Evolutionary conservation across 2,797 vertebrate genomes (phyloP).

Genomic region (Telmatherina bonti): DNA sequence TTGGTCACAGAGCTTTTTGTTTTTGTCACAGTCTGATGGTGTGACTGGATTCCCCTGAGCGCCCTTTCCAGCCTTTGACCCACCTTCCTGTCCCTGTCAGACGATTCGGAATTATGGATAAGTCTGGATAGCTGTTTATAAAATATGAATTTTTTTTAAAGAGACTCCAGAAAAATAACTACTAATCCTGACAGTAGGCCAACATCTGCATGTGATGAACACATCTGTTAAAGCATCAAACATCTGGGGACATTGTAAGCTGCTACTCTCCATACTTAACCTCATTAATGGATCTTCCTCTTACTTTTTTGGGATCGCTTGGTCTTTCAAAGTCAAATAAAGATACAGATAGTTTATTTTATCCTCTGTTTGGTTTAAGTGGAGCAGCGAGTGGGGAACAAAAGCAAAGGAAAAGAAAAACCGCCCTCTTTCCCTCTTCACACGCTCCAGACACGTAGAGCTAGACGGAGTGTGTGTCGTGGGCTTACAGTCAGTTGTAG

Average conservation of each 20-base stretch:
- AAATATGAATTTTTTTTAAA: constrained; percentile 77
- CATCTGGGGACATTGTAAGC: neutral
- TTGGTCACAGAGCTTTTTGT: constrained; percentile 62
- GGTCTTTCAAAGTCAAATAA: neutral
- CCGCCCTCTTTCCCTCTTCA: constrained; percentile 20
- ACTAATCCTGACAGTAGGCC: constrained; percentile 1
- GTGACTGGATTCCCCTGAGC: constrained; percentile 64
- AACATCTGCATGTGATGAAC: neutral
- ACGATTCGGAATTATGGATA: constrained; percentile 80
- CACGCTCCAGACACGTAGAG: constrained; percentile 36
- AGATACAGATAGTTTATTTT: neutral
- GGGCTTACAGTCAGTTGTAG: constrained; percentile 30
- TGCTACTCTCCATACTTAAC: neutral
- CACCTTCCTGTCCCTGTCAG: constrained; percentile 63
- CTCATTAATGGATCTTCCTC: neutral
- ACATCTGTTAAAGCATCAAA: neutral
- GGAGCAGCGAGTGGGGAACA: constrained; percentile 27
- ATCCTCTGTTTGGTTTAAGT: constrained; percentile 11
- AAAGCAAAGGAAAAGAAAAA: constrained; percentile 44
- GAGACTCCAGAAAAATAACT: constrained; percentile 26
- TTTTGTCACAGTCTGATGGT: constrained; percentile 73
- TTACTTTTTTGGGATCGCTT: neutral
- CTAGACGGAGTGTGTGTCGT: constrained; percentile 27
- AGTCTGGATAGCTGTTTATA: constrained; percentile 73
- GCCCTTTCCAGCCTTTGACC: constrained; percentile 51